Conservation (phyloP, 2,113 vertebrate genomes). For the Plecturocebus donacophilus region DNA sequence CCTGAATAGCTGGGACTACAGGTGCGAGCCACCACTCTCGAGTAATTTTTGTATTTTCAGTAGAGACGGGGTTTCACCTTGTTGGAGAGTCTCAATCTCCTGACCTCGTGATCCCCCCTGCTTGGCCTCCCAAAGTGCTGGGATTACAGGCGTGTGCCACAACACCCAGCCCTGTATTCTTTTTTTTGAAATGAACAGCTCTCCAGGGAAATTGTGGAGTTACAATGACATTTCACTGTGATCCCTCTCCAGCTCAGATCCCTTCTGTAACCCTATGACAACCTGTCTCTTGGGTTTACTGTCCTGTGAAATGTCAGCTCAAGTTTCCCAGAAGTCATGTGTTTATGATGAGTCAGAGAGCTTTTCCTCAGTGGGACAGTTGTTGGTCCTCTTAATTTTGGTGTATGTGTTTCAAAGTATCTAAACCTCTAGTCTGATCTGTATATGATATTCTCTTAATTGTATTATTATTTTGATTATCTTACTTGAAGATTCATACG, state of each 20-base stretch:
- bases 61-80: not conserved
- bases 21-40: not conserved
- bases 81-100: not conserved
- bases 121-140: not conserved
- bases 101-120: not conserved
- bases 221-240: slow-evolving; percentile 55
- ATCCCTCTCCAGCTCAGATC: not conserved
- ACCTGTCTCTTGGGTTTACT: not conserved
- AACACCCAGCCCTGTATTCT: not conserved
- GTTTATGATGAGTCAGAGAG: not conserved
- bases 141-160: not conserved
- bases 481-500: slow-evolving; percentile 61
- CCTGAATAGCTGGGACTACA: not conserved
- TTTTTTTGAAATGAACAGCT: not conserved
- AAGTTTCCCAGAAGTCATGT: not conserved
- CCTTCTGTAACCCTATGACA: not conserved
- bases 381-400: not conserved
- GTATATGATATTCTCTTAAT: slow-evolving; percentile 9
- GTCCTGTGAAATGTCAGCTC: slow-evolving; percentile 35
- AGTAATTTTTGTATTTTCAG: not conserved
- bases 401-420: slow-evolving; percentile 20
- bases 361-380: not conserved
- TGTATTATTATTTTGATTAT: slow-evolving; percentile 56
- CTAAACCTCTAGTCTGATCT: not conserved
- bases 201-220: slow-evolving; percentile 1